Evolutionary conservation across 1,140 invertebrate species (phyloP).

Genomic region (Neotoxoptera formosana): DNA sequence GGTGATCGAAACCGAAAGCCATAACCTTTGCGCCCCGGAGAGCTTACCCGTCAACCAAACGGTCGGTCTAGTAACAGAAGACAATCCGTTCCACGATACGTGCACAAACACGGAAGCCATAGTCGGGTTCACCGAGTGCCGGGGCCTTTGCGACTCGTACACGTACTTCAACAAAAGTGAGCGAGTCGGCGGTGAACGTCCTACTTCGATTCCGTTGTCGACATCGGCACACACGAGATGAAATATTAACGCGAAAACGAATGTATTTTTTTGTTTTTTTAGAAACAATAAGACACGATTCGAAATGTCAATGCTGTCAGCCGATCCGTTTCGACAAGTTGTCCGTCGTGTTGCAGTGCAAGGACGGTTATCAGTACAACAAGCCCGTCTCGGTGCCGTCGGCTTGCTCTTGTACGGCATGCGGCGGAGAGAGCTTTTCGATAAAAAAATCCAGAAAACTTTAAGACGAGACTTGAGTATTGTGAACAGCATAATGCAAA

Average conservation of each 20-base stretch:
- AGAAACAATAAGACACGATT: constrained; percentile 67
- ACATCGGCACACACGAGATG: not conserved
- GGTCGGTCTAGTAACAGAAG: constrained; percentile 67
- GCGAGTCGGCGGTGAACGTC: constrained; percentile 37
- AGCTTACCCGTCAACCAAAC: constrained; percentile 67
- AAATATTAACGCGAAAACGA: not conserved
- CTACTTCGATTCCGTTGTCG: not conserved
- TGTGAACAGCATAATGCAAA: not conserved
- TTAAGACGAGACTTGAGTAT: not conserved
- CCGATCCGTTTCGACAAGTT: constrained; percentile 65
- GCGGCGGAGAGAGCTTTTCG: constrained; percentile 61
- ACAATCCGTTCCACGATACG: constrained; percentile 65
- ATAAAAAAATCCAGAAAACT: constrained; percentile 46
- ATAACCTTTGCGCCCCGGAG: constrained; percentile 67
- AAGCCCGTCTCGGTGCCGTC: constrained; percentile 67
- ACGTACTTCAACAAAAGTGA: constrained; percentile 72
- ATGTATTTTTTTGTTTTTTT: constrained; percentile 58
- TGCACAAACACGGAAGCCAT: constrained; percentile 71
- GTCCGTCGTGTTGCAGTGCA: constrained; percentile 66
- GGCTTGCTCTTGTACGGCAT: constrained; percentile 68
- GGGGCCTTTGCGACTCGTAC: constrained; percentile 72
- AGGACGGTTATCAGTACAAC: constrained; percentile 65
- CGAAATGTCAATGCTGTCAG: constrained; percentile 71
- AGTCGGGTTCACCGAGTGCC: constrained; percentile 71
- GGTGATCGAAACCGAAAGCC: not conserved